phyloP scores from a whole-genome alignment of 2,113 vertebrate species.

The Notiomystis cincta region DNA sequence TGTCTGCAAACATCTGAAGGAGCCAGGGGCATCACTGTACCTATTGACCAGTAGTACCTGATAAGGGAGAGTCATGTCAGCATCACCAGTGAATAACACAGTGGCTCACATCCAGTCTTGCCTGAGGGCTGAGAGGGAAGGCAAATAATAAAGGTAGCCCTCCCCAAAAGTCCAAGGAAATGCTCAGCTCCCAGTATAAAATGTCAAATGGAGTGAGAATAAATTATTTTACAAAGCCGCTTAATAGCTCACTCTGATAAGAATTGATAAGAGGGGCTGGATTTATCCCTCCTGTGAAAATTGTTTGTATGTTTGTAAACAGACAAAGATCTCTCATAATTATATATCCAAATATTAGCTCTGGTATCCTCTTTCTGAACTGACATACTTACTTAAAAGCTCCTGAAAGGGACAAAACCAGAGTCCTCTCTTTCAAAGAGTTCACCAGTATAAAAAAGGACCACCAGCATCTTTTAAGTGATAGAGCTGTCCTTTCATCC shows the following conservation, averaged over 20 bases:
- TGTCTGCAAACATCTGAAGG: neutral
- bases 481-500: neutral
- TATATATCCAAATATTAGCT: neutral
- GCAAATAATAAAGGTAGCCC: neutral
- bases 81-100: neutral
- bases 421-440: neutral
- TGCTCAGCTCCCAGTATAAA: neutral
- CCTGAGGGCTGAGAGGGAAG: neutral
- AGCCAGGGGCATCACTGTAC: neutral
- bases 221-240: neutral
- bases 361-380: neutral
- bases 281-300: constrained; percentile 10
- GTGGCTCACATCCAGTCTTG: neutral
- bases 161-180: neutral
- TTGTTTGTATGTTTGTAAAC: neutral
- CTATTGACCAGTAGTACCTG: neutral
- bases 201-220: neutral
- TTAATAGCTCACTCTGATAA: constrained; percentile 28
- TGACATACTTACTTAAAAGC: neutral
- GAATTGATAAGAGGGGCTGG: neutral
- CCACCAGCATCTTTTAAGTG: neutral
- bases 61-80: neutral
- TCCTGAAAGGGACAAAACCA: neutral
- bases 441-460: neutral
- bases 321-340: neutral